Evolutionary conservation across 1,140 invertebrate genomes (phyloP).

Genomic region (Drosophila punjabiensis): DNA sequence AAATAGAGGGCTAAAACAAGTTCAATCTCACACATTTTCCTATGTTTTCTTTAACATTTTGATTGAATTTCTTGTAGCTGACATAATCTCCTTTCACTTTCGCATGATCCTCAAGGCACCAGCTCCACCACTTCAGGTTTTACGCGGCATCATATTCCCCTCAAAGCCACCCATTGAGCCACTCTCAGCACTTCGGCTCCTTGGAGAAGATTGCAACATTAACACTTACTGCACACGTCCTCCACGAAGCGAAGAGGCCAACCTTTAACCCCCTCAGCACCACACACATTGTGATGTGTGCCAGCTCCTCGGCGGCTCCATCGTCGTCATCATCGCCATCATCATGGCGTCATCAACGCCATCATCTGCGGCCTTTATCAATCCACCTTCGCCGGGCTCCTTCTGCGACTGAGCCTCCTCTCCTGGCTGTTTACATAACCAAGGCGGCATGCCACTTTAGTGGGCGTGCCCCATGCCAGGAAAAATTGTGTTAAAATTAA

Average conservation of each 20-base stretch:
- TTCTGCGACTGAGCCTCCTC: constrained; percentile 16
- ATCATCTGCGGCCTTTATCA: constrained; percentile 73
- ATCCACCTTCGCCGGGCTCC: constrained; percentile 44
- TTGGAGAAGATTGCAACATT: constrained; percentile 48
- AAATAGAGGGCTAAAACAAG: not conserved
- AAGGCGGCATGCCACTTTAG: constrained; percentile 58
- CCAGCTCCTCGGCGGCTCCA: constrained; percentile 24
- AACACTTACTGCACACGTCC: constrained; percentile 53
- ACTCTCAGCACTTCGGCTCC: constrained; percentile 15
- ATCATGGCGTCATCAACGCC: constrained; percentile 66
- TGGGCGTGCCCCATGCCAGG: constrained; percentile 49
- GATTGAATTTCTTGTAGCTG: not conserved
- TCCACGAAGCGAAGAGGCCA: constrained; percentile 16
- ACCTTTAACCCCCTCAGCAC: constrained; percentile 45
- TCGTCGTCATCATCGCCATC: constrained; percentile 31
- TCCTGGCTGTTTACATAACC: constrained; percentile 74
- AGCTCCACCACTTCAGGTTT: not conserved
- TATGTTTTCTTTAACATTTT: no score
- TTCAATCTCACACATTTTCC: not conserved
- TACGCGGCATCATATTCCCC: not conserved
- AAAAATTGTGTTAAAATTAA: constrained; percentile 74
- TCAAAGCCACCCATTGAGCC: constrained; percentile 44
- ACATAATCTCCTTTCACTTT: constrained; percentile 36
- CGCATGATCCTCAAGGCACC: not conserved
- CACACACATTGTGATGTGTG: constrained; percentile 52